Evolutionary conservation across 2,888 invertebrate species (phyloP), one percentile per base, ranked within the genome.

Genomic region (Exephanes ischioxanthus): DNA sequence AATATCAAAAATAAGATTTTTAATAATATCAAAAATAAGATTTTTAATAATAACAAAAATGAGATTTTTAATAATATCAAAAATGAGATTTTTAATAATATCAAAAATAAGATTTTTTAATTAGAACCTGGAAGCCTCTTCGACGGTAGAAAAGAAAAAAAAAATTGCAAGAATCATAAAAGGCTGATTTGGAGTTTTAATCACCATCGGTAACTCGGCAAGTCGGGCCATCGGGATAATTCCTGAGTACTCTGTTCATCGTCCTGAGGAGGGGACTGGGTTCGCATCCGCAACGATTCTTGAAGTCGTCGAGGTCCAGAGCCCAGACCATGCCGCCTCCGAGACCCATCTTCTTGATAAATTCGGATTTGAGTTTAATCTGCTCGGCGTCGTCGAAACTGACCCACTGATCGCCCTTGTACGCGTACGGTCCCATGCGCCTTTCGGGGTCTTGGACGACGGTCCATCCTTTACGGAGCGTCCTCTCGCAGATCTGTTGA

Each of bases 291-390:
- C 98, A 98, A 80, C 95, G 94, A 88, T 97, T 97, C 86, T 96
- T 96, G 91, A 98, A 98, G 93, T 98, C 98, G 91, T 98, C 98
- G 79, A 98, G 94, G 93, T 98, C 98, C 16, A 98, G 94, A 0
- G 98, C 97, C 98, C 98, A 98, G 30, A 98, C 96, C 98, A 98
- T 98, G 61, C 97, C 97, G 51, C 98, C 98, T 19, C 97, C 98
- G 3, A 98, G 95, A 0, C 96, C 96, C 95, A 97, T 96, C 0
- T 96, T 95, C 85, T 96, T 96, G 7, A 98, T 96, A 91, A 96
- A 98, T 90, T 97, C 96, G 3, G 98, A 96, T 94, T 98, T 98
- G 89, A 97, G 96, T 41, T 96, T 95, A 26, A 98, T 96, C 96
- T 98, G 98, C 51, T 96, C 95, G 51, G 97, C 96, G 93, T 99